These are phyloP conservation scores for Acropora yongei DNA, from an alignment of 64 coral and sea anemone species.

Conservation along the genomic window DNA sequence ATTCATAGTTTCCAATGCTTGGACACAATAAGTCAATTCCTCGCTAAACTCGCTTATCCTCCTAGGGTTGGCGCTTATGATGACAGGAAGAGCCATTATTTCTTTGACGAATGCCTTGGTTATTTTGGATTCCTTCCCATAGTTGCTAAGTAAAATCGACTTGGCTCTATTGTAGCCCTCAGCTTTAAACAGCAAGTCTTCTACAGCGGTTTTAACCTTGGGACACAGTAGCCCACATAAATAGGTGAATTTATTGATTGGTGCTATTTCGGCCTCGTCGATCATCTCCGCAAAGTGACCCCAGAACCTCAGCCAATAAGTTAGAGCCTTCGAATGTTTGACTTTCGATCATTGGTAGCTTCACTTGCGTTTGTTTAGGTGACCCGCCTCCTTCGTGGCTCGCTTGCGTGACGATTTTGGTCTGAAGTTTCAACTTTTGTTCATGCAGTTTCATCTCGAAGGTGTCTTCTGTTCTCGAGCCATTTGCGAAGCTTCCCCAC, in stretches of 20 bases:
- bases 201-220: constrained; percentile 14
- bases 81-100: constrained; percentile 27
- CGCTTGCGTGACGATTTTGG: constrained; percentile 18
- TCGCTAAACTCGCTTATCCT: constrained; percentile 45
- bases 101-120: constrained; percentile 32
- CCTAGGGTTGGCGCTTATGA: constrained; percentile 29
- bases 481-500: neutral
- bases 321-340: constrained; percentile 38
- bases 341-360: constrained; percentile 27
- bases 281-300: constrained; percentile 17
- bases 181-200: constrained; percentile 21
- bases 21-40: constrained; percentile 36
- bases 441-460: constrained; percentile 28
- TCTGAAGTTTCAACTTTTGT: constrained; percentile 41
- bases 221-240: constrained; percentile 34
- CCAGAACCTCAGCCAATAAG: constrained; percentile 38
- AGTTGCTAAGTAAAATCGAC: constrained; percentile 18
- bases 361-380: constrained; percentile 35
- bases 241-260: constrained; percentile 37
- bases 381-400: constrained; percentile 21
- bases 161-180: constrained; percentile 25
- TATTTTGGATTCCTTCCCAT: constrained; percentile 40
- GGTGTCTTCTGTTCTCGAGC: constrained; percentile 26
- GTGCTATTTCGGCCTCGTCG: constrained; percentile 22
- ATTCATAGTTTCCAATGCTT: constrained; percentile 36